Conservation (phyloP, 2,888 invertebrate species). For the Drosophila quinaria region DNA sequence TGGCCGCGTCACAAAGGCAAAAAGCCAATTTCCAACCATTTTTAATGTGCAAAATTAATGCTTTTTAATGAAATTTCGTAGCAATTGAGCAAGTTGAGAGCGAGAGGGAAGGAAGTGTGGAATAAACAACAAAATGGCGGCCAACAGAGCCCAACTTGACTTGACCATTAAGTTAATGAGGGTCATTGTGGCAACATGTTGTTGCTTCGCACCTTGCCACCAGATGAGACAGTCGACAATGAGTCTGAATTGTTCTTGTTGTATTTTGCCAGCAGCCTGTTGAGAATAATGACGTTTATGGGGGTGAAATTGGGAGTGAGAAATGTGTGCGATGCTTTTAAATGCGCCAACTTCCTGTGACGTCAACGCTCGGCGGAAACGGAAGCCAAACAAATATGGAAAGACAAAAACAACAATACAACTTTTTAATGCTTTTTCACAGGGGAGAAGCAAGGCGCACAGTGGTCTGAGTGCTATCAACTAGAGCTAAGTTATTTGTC, state of each 20-base stretch:
- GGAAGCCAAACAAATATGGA: conserved; percentile 77
- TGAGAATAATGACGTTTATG: conserved; percentile 63
- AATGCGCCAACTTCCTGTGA: conserved; percentile 67
- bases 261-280: conserved; percentile 30
- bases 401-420: conserved; percentile 59
- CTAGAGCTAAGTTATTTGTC: not conserved
- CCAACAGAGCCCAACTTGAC: conserved; percentile 37
- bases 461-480: conserved; percentile 34
- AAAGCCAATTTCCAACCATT: conserved; percentile 53
- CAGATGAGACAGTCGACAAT: conserved; percentile 20
- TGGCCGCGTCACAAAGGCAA: conserved; percentile 50
- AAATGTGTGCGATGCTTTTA: conserved; percentile 41
- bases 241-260: conserved; percentile 1
- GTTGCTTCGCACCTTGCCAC: conserved; percentile 69
- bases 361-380: conserved; percentile 59
- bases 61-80: conserved; percentile 58
- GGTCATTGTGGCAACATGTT: conserved; percentile 75
- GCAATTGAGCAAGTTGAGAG: conserved; percentile 26
- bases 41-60: conserved; percentile 70
- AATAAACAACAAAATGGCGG: conserved; percentile 45
- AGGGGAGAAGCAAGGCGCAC: conserved; percentile 22
- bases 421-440: conserved; percentile 73
- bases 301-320: not conserved
- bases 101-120: too few species aligned
- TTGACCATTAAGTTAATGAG: conserved; percentile 79